Percentiles rank a stretch among this genome's conserved stretches.
Evolutionary conservation across 2,888 invertebrate species (phyloP).

Genomic region (Xylocampa areola): DNA sequence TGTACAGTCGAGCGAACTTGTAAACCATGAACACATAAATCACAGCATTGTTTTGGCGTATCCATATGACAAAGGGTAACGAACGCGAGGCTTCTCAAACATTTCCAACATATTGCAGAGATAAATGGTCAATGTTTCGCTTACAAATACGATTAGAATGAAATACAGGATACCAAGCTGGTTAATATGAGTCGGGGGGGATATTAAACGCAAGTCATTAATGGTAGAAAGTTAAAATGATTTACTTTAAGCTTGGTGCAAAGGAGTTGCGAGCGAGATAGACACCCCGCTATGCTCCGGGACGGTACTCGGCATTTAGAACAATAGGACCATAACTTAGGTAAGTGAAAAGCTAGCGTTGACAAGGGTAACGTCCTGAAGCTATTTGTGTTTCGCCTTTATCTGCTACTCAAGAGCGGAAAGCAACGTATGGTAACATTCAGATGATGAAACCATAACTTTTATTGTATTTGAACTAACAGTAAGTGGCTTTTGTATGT

Average conservation of each 20-base stretch:
- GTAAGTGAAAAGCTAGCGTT: slow-evolving; percentile 80
- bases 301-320: slow-evolving; percentile 66
- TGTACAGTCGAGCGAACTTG: slow-evolving; percentile 57
- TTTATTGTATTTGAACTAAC: slow-evolving; percentile 36
- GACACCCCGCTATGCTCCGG: slow-evolving; percentile 41
- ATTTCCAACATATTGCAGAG: slow-evolving; percentile 46
- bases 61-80: slow-evolving; percentile 69
- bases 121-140: slow-evolving; percentile 48
- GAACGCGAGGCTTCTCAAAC: slow-evolving; percentile 63
- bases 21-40: slow-evolving; percentile 74
- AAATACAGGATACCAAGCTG: slow-evolving; percentile 47
- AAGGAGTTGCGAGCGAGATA: slow-evolving; percentile 54
- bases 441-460: slow-evolving; percentile 40
- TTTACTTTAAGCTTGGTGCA: slow-evolving; percentile 41
- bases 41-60: slow-evolving; percentile 75
- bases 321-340: slow-evolving; percentile 80
- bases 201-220: slow-evolving; percentile 46
- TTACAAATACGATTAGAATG: slow-evolving; percentile 49
- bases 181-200: slow-evolving; percentile 10
- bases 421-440: slow-evolving; percentile 54
- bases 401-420: slow-evolving; percentile 55
- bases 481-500: slow-evolving; percentile 12
- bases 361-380: slow-evolving; percentile 80
- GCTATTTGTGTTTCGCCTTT: slow-evolving; percentile 74
- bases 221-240: slow-evolving; percentile 54